Evolutionary conservation across 2,888 invertebrate genomes (phyloP).

Genomic region (Melieria crassipennis): DNA sequence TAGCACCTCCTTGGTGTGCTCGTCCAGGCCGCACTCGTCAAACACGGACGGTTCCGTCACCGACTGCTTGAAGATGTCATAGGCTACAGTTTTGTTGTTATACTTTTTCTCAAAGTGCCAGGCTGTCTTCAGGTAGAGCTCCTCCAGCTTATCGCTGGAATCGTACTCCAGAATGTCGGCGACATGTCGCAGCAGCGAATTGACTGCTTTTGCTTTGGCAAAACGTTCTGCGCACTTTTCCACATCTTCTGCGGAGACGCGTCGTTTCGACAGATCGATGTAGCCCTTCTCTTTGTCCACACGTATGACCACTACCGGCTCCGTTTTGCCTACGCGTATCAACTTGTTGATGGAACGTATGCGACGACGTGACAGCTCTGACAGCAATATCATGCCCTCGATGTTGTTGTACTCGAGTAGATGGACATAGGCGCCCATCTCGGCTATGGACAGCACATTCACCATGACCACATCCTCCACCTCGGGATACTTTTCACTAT

Average conservation of each 20-base stretch:
- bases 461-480: conserved; percentile 99
- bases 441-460: conserved; percentile 96
- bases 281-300: conserved; percentile 99
- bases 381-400: conserved; percentile 98
- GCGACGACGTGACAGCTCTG: conserved; percentile 96
- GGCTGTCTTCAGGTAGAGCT: conserved; percentile 94
- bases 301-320: conserved; percentile 98
- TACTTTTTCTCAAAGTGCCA: conserved; percentile 99
- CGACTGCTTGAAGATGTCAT: conserved; percentile 98
- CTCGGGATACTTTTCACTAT: conserved; percentile 96
- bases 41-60: conserved; percentile 94
- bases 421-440: conserved; percentile 99
- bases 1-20: conserved; percentile 89
- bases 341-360: conserved; percentile 99
- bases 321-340: conserved; percentile 97
- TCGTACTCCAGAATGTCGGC: conserved; percentile 94
- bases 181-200: conserved; percentile 96
- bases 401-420: conserved; percentile 98
- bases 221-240: conserved; percentile 98
- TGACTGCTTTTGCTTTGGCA: conserved; percentile 98
- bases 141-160: conserved; percentile 91
- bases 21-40: conserved; percentile 95
- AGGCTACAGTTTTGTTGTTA: conserved; percentile 94
- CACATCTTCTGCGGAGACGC: conserved; percentile 98
- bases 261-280: conserved; percentile 98